Conservation (phyloP, 2,888 invertebrate genomes). For the Lithophane socia region DNA sequence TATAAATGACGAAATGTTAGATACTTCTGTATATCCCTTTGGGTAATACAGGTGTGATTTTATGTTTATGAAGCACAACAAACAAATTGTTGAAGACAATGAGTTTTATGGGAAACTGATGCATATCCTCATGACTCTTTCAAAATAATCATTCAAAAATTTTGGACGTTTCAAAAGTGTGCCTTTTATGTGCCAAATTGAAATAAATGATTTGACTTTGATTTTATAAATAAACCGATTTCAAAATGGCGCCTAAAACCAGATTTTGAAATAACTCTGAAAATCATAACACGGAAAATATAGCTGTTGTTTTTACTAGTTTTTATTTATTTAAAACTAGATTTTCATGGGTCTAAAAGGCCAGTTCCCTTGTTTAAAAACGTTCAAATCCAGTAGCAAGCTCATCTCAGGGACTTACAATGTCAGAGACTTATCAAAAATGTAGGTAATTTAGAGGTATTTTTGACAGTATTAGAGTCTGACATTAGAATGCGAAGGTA, state of each 20-base stretch:
- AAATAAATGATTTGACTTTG: too few relatives aligned
- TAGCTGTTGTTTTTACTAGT: not conserved
- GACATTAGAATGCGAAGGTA: not conserved
- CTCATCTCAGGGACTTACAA: not conserved
- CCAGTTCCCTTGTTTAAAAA: not conserved
- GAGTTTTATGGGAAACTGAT: not conserved
- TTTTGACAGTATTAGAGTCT: not conserved
- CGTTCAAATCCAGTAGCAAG: not conserved
- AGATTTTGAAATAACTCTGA: not conserved
- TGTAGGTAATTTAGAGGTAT: not conserved
- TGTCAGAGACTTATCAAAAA: not conserved
- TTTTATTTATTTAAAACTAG: not conserved
- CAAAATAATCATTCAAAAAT: not conserved
- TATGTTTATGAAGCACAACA: not conserved
- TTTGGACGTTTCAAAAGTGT: too few relatives aligned
- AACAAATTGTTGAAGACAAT: not conserved
- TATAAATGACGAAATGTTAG: not conserved
- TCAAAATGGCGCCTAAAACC: not conserved
- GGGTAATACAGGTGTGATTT: not conserved
- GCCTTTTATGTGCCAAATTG: too few relatives aligned
- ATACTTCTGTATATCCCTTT: not conserved
- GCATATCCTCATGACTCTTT: too few relatives aligned
- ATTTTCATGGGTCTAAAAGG: not conserved
- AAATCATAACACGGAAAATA: not conserved
- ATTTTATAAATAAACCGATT: not conserved